Base-by-base conservation (phyloP, 2,888 invertebrate species). In the Sinopyrophorus schimmeli region DNA sequence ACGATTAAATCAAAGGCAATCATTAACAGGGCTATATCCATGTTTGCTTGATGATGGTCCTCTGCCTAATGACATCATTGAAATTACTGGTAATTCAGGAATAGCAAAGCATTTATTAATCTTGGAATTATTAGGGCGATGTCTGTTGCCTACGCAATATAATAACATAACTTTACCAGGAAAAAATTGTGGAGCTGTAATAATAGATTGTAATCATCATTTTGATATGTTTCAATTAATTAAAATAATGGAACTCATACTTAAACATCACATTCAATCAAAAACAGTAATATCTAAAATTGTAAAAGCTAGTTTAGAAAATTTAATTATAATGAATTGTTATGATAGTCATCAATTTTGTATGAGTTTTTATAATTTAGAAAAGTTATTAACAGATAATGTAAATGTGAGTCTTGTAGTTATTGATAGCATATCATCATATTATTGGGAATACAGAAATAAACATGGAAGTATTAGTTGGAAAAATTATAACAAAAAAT, bases 201-300 rank as follows among this genome's bases (percentile, higher is more conserved):
- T 79, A 5, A 67, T 80, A 27, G 74, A 80, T 57, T 73, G 76
- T 1, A 75, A 77, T 53, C 75, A 77, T 57, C 78, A 80, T 48
- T 77, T 80, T 43, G 65, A 70, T 52, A 49, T 73, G 3, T 58
- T 69, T 5, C 68, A 70, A 43, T 62, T 80, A 14, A 56, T 67
- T 5, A 59, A 66, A 17, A 50, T 74, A 24, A 68, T 78, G 60
- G 64, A 65, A 17, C 54, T 54, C 18, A 59, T 65, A 4, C 60
- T 75, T n/a, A 40, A 64, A 58, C 21, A 55, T 16, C 11, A 20
- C 1, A 17, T 7, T 2, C 24, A 23, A 7, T n/a, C 15, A 2
- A 5, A 1, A 7, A 54, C 70, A 3, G 53, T 62, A 10, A 24
- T n/a, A n/a, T n/a, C n/a, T n/a, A n/a, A 50, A 17, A 56, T 71